Base-by-base conservation (phyloP, 2,888 invertebrate species). In the Cremastinae sp. region DNA sequence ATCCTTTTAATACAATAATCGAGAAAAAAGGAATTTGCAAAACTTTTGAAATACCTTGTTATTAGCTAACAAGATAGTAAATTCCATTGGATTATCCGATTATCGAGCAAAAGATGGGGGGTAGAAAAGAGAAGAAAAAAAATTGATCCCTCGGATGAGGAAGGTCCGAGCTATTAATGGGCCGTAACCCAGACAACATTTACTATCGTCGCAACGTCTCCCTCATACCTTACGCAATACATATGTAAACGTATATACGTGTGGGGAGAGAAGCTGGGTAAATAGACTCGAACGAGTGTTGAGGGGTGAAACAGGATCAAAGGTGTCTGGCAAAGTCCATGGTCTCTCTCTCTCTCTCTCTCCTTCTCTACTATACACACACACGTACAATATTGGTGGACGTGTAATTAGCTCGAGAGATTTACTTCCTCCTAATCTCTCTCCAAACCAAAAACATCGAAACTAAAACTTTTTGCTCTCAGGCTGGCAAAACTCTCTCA, bases 401-500 rank as follows among this genome's bases (percentile, higher is more conserved):
- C 72, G 73, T 74, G 82, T 83, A 85, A 86, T 85, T 83, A 83
- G 80, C 80, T 79, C 74, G 79, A 73, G 74, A 83, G 84, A 86
- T 87, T 84, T 58, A 85, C 51, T 20, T 22, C 5, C 41, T 36
- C 14, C 8, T 71, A 51, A 75, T 41, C 36, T 61, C 34, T 28
- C 14, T n/a, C 16, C 22, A n/a, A 14, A n/a, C 12, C 28, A 43
- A 62, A 51, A 58, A 51, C 56, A 62, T 51, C 36, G 36, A 62
- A 53, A 38, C 68, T 45, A 41, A 61, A 61, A 65, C 34, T 49
- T 58, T 56, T 8, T 0, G 12, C 10, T 14, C 9, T 45, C 36
- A 14, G 38, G 12, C 20, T 56, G 8, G 49, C 12, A 2, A 47
- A n/a, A 0, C 9, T 49, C 28, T 41, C n/a, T 38, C 10, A 18